Evolutionary conservation across 2,888 invertebrate species (phyloP).

Genomic region (Lepetodrilus schrolli): DNA sequence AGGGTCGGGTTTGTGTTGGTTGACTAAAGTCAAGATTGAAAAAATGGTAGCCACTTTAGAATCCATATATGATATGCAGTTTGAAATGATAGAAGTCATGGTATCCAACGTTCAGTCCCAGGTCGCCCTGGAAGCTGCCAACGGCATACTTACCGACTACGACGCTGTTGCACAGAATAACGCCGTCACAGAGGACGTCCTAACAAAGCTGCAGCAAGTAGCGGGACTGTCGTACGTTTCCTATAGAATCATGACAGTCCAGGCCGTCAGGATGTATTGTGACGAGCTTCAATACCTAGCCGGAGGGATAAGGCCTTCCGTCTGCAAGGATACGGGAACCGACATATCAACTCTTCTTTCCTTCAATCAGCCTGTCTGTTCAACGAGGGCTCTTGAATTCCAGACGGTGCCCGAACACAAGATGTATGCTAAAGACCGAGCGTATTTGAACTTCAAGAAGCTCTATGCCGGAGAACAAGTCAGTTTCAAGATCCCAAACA

Average conservation of each 20-base stretch:
- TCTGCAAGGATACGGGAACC: background rate
- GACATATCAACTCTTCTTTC: background rate
- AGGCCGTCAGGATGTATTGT: background rate
- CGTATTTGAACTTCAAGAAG: background rate
- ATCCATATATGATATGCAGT: background rate
- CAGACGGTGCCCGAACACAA: background rate
- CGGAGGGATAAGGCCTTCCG: background rate
- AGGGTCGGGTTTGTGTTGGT: background rate
- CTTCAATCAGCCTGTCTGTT: background rate
- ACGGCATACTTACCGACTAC: background rate
- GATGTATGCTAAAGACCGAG: background rate
- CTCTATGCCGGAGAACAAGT: background rate
- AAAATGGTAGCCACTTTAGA: background rate
- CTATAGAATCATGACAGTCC: slow-evolving; percentile 1
- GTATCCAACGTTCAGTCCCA: background rate
- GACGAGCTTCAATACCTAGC: background rate
- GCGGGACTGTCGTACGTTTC: slow-evolving; percentile 1
- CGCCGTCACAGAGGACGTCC: background rate
- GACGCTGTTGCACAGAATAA: background rate
- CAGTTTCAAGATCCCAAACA: background rate
- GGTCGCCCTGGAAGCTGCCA: background rate
- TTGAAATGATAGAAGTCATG: background rate
- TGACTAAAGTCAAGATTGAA: background rate
- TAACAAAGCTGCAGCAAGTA: background rate
- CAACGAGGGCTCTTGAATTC: background rate